Evolutionary conservation across 2,113 vertebrate species (phyloP).

Genomic region (Cheirogaleus medius): DNA sequence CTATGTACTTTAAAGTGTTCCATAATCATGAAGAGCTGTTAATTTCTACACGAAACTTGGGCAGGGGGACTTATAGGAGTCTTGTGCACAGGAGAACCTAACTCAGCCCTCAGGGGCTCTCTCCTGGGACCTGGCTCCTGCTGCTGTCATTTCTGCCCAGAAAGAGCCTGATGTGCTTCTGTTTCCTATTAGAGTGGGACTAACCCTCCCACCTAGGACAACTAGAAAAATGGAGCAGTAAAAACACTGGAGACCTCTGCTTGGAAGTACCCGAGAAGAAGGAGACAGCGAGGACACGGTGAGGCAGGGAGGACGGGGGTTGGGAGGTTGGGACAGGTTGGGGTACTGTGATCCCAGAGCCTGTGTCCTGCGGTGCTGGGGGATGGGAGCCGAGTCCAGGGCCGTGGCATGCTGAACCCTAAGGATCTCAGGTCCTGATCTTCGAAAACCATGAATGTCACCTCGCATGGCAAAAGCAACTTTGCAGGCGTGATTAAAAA

Average conservation of each 20-base stretch:
- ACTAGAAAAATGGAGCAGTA: rapidly evolving
- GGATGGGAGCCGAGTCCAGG: background rate
- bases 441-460: background rate
- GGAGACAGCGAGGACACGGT: background rate
- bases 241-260: rapidly evolving
- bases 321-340: rapidly evolving
- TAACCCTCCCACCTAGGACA: background rate
- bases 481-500: background rate
- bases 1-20: background rate
- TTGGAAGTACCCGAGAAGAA: background rate
- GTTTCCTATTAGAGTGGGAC: background rate
- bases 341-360: background rate
- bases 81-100: background rate
- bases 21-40: background rate
- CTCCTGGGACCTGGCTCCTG: background rate
- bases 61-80: background rate
- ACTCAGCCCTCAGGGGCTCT: background rate
- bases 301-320: background rate
- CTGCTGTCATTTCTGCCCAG: rapidly evolving
- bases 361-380: rapidly evolving
- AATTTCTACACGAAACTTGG: background rate
- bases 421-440: background rate
- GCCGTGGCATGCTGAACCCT: rapidly evolving
- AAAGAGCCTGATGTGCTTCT: background rate
- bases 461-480: background rate